A percentile compares a stretch with the other conserved stretches of the same genome.
These are phyloP conservation scores for Trypoxylus dichotomus DNA, from an alignment of 1,140 invertebrate genomes.

Conservation along the genomic window DNA sequence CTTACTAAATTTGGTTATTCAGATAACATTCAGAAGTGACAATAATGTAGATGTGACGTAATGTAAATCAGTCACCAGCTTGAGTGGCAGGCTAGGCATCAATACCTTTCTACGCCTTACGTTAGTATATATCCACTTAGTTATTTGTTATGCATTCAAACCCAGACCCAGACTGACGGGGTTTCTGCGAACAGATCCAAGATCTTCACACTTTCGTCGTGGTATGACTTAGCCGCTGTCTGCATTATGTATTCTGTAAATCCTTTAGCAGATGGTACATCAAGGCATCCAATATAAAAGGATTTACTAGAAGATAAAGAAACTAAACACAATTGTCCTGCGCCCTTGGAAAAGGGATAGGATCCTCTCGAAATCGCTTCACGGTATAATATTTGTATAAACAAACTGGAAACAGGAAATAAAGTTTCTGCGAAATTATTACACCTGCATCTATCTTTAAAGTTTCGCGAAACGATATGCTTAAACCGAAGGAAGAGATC, in stretches of 20 bases:
- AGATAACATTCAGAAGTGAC: neutral
- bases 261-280: constrained; percentile 46
- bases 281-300: constrained; percentile 46
- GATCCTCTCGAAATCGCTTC: neutral
- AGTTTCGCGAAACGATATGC: no score
- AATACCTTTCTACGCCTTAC: neutral
- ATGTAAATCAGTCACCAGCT: constrained; percentile 31
- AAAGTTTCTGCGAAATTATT: no score
- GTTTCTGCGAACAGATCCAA: constrained; percentile 38
- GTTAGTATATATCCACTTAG: constrained; percentile 42
- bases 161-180: constrained; percentile 39
- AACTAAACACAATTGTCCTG: constrained; percentile 18
- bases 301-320: constrained; percentile 40
- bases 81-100: constrained; percentile 28
- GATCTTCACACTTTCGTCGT: constrained; percentile 45
- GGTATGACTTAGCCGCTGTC: constrained; percentile 44
- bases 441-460: no score
- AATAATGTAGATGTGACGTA: constrained; percentile 31
- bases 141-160: constrained; percentile 51
- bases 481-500: constrained; percentile 23
- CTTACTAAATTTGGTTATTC: neutral
- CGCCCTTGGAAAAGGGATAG: neutral
- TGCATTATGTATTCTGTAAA: constrained; percentile 50
- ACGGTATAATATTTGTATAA: neutral
- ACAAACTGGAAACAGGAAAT: neutral